A percentile compares a stretch with the other conserved stretches of the same genome.
These are phyloP conservation scores for Tokudaia muenninki DNA, from an alignment of 2,797 vertebrate genomes.

Conservation along the genomic window DNA sequence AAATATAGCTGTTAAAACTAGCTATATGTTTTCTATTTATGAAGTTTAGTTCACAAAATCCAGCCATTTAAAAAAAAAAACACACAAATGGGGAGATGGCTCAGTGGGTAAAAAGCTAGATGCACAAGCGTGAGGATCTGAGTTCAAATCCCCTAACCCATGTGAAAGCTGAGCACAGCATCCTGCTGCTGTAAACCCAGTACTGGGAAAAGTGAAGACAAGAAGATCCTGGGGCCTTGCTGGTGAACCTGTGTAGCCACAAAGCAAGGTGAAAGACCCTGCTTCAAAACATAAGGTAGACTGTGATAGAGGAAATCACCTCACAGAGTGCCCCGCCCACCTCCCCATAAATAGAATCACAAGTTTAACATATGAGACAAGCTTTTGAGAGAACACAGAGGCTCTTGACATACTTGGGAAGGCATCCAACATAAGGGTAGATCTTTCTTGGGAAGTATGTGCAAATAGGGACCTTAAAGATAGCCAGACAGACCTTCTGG, in stretches of 20 bases:
- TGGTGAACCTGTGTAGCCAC: not conserved
- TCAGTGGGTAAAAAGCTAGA: not conserved
- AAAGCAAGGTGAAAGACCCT: not conserved
- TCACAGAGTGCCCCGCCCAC: too few species aligned
- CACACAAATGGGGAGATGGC: not conserved
- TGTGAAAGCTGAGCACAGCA: not conserved
- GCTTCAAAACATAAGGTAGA: not conserved
- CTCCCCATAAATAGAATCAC: not conserved
- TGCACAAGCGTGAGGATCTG: too few species aligned
- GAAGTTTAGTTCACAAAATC: not conserved
- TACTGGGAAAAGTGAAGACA: not conserved
- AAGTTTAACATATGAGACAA: not conserved
- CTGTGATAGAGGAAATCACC: too few species aligned
- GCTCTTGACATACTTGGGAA: not conserved
- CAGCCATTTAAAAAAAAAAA: not conserved
- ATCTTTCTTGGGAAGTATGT: not conserved
- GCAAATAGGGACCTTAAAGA: not conserved
- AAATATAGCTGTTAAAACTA: not conserved
- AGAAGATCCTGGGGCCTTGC: not conserved
- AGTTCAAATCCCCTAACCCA: not conserved
- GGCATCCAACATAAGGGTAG: not conserved
- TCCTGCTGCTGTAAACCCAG: not conserved
- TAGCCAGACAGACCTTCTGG: not conserved
- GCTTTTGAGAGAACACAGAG: not conserved
- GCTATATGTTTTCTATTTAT: not conserved